Conservation (phyloP, 1,140 invertebrate species). For the Drosophila yakuba region DNA sequence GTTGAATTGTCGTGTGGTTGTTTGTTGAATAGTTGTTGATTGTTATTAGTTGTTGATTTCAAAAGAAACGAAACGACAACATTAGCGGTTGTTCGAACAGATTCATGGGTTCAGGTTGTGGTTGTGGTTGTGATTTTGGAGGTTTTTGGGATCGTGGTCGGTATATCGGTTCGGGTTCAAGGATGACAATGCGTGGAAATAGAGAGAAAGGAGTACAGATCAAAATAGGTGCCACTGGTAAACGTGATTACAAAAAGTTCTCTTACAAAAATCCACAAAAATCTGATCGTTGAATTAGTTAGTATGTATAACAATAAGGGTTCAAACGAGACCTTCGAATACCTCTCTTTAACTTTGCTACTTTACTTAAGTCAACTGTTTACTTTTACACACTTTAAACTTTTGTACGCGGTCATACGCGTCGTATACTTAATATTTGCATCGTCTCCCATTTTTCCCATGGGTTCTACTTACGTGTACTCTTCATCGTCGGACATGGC, state of each 20-base stretch:
- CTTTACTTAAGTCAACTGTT: conserved; percentile 31
- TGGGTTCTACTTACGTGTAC: conserved; percentile 88
- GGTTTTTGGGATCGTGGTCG: conserved; percentile 22
- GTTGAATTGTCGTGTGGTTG: conserved; percentile 55
- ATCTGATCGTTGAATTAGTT: conserved; percentile 7
- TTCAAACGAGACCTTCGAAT: conserved; percentile 15
- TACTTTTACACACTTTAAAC: conserved; percentile 12
- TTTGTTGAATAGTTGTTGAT: conserved; percentile 55
- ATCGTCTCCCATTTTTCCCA: neutral
- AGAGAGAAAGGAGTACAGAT: conserved; percentile 70
- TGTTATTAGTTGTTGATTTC: conserved; percentile 57
- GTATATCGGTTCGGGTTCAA: neutral
- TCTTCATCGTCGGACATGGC: conserved; percentile 91
- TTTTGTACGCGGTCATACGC: neutral
- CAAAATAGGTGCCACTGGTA: conserved; percentile 66
- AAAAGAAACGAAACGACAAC: conserved; percentile 76
- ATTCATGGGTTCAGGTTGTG: conserved; percentile 28
- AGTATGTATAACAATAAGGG: conserved; percentile 14
- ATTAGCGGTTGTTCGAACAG: conserved; percentile 72
- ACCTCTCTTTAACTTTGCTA: conserved; percentile 26
- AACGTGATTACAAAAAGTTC: conserved; percentile 22
- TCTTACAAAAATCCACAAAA: conserved; percentile 30
- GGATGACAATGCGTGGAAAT: conserved; percentile 51
- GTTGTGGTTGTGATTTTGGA: conserved; percentile 1
- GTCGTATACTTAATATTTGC: conserved; percentile 52